Evolutionary conservation across 2,113 vertebrate species (phyloP).

Genomic region (Vulpes ferrilata): DNA sequence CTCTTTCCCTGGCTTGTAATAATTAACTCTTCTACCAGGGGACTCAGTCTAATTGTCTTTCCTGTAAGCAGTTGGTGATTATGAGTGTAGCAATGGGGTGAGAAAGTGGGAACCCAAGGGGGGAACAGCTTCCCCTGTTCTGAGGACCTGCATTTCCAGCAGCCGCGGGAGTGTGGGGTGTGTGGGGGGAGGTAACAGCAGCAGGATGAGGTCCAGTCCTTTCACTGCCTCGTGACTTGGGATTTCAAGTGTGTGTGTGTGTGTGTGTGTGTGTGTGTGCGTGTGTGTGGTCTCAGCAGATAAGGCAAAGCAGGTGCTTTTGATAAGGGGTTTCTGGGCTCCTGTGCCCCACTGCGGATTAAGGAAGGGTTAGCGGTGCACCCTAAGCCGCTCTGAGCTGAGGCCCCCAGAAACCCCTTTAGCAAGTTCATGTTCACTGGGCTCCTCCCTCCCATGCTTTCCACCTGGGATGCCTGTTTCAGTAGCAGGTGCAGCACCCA

Average conservation of each 20-base stretch:
- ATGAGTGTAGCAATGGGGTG: slow-evolving; percentile 20
- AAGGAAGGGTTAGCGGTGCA: neutral
- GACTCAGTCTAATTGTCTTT: neutral
- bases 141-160: neutral
- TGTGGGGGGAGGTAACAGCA: rapidly evolving
- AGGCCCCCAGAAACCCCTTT: neutral
- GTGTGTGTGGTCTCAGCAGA: neutral
- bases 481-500: neutral
- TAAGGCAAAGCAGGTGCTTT: neutral
- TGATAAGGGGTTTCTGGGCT: neutral
- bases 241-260: neutral
- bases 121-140: neutral
- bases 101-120: neutral
- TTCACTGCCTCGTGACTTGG: neutral
- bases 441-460: neutral
- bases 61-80: slow-evolving; percentile 48
- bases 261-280: too few species aligned
- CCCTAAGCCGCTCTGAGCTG: neutral
- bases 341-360: rapidly evolving
- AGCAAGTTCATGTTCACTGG: too few species aligned
- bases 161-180: rapidly evolving
- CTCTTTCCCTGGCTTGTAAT: slow-evolving; percentile 48
- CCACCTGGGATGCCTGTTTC: neutral
- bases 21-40: slow-evolving; percentile 74
- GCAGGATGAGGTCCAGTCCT: neutral